Evolutionary conservation across 2,797 vertebrate species (phyloP), one percentile per base, ranked within the genome.

Genomic region (Lepus townsendii): DNA sequence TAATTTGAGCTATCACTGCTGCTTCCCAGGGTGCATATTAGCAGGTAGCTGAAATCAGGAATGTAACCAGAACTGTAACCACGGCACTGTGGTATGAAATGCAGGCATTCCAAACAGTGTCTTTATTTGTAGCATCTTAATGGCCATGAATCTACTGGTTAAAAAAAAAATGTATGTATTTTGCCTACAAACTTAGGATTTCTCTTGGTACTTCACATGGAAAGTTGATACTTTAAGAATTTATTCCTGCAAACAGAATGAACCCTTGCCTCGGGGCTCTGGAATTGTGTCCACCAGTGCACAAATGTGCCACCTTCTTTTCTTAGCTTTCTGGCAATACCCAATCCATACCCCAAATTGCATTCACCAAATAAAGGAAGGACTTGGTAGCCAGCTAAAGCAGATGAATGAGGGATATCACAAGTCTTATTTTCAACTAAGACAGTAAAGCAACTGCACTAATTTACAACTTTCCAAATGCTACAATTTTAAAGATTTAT

Each of bases 221-320:
- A 60, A 95, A 84, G 60, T 77, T 88, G 72, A 38, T 78, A 76
- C 66, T 79, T 91, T 54, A 89, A 94, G 66, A 91, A 86, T 86
- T 92, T 73, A 52, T 92, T 54, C 38, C 80, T 91, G 50, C 62
- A 89, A 54, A 84, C 47, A 85, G 57, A 91, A 57, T 52, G n/a
- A 88, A 63, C 57, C 88, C 24, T 24, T 88, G 24, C 71, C 78
- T 84, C 17, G 1, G 83, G 26, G 72, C 47, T 77, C 77, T 92
- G 62, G 78, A 88, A 75, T 76, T 77, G 27, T 88, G 24, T 82
- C 75, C 35, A 17, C 68, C 2, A 22, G 6, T 54, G 30, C 60
- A 76, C 83, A 94, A 93, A 78, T 10, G 11, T 30, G 27, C 16
- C 68, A 78, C 38, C 65, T 90, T 84, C 30, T 32, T 47, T 24